Conservation (phyloP, 2,113 vertebrate genomes). For the Brachypodius melanocephalos region DNA sequence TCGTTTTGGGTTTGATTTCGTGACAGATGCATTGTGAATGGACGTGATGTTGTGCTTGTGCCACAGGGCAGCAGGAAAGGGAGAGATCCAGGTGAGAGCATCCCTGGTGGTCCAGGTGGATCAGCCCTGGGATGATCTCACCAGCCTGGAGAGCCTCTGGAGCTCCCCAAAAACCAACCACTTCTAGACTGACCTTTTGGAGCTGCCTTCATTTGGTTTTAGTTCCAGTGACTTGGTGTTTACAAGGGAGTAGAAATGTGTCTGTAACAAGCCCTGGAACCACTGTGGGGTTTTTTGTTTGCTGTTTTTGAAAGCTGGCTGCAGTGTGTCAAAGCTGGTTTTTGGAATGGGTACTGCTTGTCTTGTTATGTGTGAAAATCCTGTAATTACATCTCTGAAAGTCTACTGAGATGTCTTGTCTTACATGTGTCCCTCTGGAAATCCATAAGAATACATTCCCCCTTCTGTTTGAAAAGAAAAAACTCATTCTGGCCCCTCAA, state of each 20-base stretch:
- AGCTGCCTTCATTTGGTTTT: not conserved
- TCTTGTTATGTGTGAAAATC: not conserved
- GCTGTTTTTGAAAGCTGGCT: not conserved
- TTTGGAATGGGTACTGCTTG: not conserved
- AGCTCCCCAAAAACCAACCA: not conserved
- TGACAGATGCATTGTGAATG: conserved; percentile 32
- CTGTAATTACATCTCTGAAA: not conserved
- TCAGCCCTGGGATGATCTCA: not conserved
- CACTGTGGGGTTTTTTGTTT: fast-evolving
- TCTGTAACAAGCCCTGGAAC: not conserved
- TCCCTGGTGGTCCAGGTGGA: not conserved
- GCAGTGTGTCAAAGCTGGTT: not conserved
- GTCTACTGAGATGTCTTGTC: not conserved
- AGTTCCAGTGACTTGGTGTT: not conserved
- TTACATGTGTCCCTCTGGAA: not conserved
- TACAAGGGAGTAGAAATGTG: not conserved
- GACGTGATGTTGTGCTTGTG: not conserved
- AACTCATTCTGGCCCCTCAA: not conserved
- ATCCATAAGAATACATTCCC: not conserved
- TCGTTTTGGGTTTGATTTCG: conserved; percentile 58
- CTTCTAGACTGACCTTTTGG: fast-evolving
- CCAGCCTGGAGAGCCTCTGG: not conserved
- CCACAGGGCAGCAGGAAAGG: not conserved
- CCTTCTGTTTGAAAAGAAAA: not conserved
- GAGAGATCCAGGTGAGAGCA: not conserved